Conservation (phyloP, 2,113 vertebrate genomes). For the Semnopithecus entellus region DNA sequence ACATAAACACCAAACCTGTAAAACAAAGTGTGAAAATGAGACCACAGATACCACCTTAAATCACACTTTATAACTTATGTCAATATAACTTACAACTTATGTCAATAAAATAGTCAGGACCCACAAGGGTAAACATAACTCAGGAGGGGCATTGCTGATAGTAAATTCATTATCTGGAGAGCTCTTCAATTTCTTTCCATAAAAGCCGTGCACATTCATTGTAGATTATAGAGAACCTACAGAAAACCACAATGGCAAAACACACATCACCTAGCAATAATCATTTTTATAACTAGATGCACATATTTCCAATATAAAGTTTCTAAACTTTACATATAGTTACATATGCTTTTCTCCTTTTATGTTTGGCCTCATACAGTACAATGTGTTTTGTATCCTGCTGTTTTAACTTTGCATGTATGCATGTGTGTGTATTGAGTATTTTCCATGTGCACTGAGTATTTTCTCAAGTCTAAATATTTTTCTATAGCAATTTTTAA, state of each 20-base stretch:
- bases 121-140: neutral
- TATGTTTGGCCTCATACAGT: neutral
- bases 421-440: neutral
- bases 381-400: neutral
- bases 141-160: neutral
- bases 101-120: neutral
- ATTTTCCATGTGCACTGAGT: neutral
- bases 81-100: neutral
- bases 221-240: neutral
- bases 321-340: neutral
- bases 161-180: neutral
- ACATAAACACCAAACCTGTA: slow-evolving; percentile 97
- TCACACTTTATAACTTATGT: neutral
- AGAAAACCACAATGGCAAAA: slow-evolving; percentile 24
- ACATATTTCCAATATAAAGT: neutral
- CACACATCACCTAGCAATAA: slow-evolving; percentile 11
- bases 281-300: neutral
- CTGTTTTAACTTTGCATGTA: neutral
- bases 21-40: slow-evolving; percentile 47
- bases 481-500: slow-evolving; percentile 21
- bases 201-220: neutral
- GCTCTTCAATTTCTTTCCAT: slow-evolving; percentile 10
- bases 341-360: neutral
- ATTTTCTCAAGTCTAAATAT: neutral
- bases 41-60: neutral